Base-by-base conservation (phyloP, 1,140 invertebrate species). In the Agraylea sexmaculata region DNA sequence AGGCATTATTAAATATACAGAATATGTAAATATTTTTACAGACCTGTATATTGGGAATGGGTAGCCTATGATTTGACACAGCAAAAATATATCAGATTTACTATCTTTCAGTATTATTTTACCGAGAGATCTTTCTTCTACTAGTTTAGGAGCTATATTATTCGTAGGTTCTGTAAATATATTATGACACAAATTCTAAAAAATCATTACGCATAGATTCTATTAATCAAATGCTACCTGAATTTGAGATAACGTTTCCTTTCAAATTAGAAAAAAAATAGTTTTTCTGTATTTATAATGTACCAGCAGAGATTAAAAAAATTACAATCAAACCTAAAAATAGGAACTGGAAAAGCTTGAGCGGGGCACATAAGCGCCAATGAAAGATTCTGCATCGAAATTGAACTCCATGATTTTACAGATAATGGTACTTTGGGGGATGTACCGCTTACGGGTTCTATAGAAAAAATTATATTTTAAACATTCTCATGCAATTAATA, bases 291-390 rank as follows among this genome's bases (percentile, higher is more conserved):
- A 25, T 25, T n/a, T n/a, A 6, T 25, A 27, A 7, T 7, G n/a
- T 8, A 8, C n/a, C 13, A 11, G 7, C 7, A 11, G 29, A 22
- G 15, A 6, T 21, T 20, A 20, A 21, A 36, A 36, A 8, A 20
- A 20, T 17, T 20, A 43, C 31, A 20, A 30, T 49, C 53, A 51
- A 68, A 82, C 79, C 77, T 80, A 70, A 77, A 78, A 49, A 70
- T 53, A 41, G 80, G 79, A 40, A 78, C 66, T 42, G 79, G 78
- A 60, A 64, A 77, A 45, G 70, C 75, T 60, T 83, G 78, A 22
- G 75, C 76, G 16, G 74, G 76, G 58, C 77, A 80, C 42, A 78
- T 60, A 4, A 78, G 55, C 15, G 67, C 68, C 53, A 76, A 64
- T 42, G 64, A 50, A 37, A 60, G 51, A 25, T 55, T 54, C 46